phyloP scores from a whole-genome alignment of 2,797 vertebrate species.

The Emydoidea blandingii region DNA sequence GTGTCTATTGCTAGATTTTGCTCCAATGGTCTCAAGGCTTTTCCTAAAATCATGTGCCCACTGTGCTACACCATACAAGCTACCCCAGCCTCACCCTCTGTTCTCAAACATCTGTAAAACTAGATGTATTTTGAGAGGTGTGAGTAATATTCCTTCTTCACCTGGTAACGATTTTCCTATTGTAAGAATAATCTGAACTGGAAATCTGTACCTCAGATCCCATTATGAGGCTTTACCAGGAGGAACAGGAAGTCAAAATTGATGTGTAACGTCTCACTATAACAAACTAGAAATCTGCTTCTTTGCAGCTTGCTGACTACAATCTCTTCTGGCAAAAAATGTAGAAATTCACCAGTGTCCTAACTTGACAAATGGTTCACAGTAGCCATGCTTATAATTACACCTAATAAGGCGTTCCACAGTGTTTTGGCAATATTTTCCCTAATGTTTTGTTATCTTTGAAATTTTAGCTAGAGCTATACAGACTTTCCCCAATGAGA shows the following conservation, averaged over 20 bases:
- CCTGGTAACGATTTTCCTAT: neutral
- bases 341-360: neutral
- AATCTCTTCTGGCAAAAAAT: neutral
- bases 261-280: neutral
- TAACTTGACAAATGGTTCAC: neutral
- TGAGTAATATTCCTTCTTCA: neutral
- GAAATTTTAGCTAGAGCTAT: neutral
- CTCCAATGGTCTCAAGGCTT: neutral
- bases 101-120: neutral
- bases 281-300: neutral
- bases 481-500: neutral
- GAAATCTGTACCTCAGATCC: neutral
- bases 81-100: neutral
- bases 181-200: neutral
- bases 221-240: neutral
- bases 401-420: neutral
- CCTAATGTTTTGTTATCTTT: slow-evolving; percentile 7
- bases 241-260: slow-evolving; percentile 6
- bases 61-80: neutral
- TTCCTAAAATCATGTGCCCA: neutral
- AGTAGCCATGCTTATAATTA: neutral
- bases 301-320: neutral
- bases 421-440: neutral
- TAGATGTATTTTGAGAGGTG: neutral
- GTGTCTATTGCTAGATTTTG: neutral